Percentiles rank a stretch among this genome's conserved stretches.
These are phyloP conservation scores for Rhadina sibilatrix DNA, from an alignment of 2,113 vertebrate genomes.

Conservation along the genomic window DNA sequence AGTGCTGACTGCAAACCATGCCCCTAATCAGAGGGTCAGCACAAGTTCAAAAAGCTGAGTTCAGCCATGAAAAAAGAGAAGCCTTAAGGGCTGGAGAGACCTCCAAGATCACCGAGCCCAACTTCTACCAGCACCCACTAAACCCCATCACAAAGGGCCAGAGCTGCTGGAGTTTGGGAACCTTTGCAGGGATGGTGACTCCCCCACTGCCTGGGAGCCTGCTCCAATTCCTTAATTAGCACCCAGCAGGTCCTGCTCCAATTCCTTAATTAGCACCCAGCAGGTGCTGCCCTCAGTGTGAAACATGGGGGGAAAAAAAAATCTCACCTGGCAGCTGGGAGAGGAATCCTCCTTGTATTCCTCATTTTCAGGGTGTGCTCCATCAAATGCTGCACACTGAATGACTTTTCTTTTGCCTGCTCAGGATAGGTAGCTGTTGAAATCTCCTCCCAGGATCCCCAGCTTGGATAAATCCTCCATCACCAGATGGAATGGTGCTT, in stretches of 20 bases:
- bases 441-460: not conserved
- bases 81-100: not conserved
- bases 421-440: not conserved
- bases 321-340: not conserved
- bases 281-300: not conserved
- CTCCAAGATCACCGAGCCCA: not conserved
- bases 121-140: not conserved
- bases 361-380: not conserved
- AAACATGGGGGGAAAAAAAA: not conserved
- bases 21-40: not conserved
- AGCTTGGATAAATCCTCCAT: not conserved
- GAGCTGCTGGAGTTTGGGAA: not conserved
- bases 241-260: too few relatives aligned
- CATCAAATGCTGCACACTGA: not conserved
- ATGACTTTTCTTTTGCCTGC: not conserved
- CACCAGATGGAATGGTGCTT: not conserved
- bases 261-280: not conserved
- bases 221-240: rapidly evolving
- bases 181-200: not conserved
- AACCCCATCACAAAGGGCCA: not conserved
- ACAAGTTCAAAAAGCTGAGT: not conserved
- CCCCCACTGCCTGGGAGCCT: not conserved
- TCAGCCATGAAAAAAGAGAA: not conserved
- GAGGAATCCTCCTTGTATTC: not conserved
- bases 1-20: not conserved